phyloP scores from a whole-genome alignment of 2,797 vertebrate genomes.

The Cryptoprocta ferox region DNA sequence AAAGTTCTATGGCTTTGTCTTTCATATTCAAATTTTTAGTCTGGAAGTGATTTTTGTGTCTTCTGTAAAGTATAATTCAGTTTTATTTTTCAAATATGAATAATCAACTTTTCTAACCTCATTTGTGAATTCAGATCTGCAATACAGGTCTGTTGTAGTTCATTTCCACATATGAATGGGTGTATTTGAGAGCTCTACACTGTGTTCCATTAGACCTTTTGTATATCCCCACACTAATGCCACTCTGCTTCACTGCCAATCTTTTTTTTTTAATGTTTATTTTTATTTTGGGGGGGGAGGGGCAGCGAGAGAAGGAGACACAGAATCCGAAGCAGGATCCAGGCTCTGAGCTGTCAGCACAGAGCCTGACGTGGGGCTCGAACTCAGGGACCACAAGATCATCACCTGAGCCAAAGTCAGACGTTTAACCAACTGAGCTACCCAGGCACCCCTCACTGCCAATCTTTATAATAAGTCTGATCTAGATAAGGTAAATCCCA shows the following conservation, averaged over 20 bases:
- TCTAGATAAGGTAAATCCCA: background rate
- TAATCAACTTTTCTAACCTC: background rate
- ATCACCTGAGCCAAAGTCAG: too few species aligned
- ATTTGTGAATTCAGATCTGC: background rate
- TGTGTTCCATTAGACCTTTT: background rate
- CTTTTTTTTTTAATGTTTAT: background rate
- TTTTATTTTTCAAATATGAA: background rate
- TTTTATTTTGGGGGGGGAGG: too few species aligned
- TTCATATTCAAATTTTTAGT: background rate
- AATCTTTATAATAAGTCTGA: background rate
- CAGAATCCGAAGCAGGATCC: too few species aligned
- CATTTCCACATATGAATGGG: background rate
- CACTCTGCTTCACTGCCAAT: background rate
- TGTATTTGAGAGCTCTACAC: background rate
- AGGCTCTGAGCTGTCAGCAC: too few species aligned
- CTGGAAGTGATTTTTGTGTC: background rate
- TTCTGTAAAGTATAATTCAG: background rate
- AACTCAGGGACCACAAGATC: too few species aligned
- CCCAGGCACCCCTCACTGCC: background rate
- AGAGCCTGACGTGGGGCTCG: too few species aligned
- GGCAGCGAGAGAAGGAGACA: too few species aligned
- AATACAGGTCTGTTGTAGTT: background rate
- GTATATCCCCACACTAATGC: background rate
- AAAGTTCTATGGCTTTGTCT: background rate
- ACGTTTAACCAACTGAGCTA: too few species aligned